Evolutionary conservation across 2,888 invertebrate genomes (phyloP).

Genomic region (Eledone cirrhosa): DNA sequence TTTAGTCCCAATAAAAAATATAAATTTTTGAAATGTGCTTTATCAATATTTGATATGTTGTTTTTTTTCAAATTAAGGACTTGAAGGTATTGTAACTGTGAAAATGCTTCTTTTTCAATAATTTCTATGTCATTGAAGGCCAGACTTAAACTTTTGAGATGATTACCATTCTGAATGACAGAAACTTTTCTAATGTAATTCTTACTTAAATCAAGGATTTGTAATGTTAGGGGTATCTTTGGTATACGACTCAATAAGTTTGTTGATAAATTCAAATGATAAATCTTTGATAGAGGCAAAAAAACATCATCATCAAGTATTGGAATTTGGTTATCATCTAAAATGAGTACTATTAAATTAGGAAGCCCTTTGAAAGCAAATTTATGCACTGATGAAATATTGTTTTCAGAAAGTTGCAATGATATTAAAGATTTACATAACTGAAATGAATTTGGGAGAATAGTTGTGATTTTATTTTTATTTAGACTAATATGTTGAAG

Average conservation of each 20-base stretch:
- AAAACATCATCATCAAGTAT: neutral
- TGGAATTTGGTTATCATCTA: neutral
- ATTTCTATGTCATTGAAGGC: constrained; percentile 39
- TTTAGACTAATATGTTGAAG: neutral
- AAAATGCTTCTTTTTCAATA: constrained; percentile 40
- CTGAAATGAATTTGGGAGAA: neutral
- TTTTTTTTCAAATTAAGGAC: constrained; percentile 38
- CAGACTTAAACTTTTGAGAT: constrained; percentile 38
- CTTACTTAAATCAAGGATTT: neutral
- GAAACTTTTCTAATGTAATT: neutral
- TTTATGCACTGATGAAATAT: neutral
- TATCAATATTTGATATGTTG: constrained; percentile 17
- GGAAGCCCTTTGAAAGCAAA: neutral
- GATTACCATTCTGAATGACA: neutral
- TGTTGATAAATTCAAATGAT: neutral
- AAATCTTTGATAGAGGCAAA: neutral
- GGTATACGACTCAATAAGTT: neutral
- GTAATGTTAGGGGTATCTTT: neutral
- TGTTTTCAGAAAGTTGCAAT: neutral
- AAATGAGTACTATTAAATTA: neutral
- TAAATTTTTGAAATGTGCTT: neutral
- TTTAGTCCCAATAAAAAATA: neutral
- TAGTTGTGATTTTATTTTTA: neutral
- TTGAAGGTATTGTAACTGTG: constrained; percentile 34
- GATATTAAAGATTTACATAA: neutral